Evolutionary conservation across 1,140 invertebrate genomes (phyloP).

Genomic region (Drosophila pallidifrons): DNA sequence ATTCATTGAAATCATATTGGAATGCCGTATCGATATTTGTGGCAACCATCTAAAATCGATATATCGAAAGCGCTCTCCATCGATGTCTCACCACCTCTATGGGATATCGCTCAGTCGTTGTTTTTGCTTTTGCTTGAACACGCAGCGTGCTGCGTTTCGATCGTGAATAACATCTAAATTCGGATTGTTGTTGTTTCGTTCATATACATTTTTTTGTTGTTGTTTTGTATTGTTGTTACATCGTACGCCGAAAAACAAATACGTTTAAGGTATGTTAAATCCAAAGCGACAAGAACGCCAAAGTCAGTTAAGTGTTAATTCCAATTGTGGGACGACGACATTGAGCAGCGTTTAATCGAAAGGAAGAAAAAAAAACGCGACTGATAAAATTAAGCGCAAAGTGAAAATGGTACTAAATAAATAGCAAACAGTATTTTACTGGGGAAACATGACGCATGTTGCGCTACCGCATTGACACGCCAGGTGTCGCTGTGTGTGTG

Average conservation of each 20-base stretch:
- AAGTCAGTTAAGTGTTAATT: slow-evolving; percentile 35
- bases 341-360: slow-evolving; percentile 11
- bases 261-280: slow-evolving; percentile 52
- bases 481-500: slow-evolving; percentile 34
- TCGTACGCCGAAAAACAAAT: slow-evolving; percentile 48
- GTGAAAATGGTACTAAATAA: slow-evolving; percentile 55
- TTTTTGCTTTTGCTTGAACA: slow-evolving; percentile 43
- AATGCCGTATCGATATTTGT: too few species aligned
- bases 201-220: slow-evolving; percentile 22
- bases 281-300: slow-evolving; percentile 16
- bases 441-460: slow-evolving; percentile 52
- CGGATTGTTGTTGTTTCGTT: slow-evolving; percentile 31
- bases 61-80: too few species aligned
- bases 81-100: too few species aligned
- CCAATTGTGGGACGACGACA: slow-evolving; percentile 19
- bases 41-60: too few species aligned
- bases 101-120: slow-evolving; percentile 37
- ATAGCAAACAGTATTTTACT: slow-evolving; percentile 40
- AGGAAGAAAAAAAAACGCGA: slow-evolving; percentile 17
- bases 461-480: slow-evolving; percentile 32
- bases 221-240: slow-evolving; percentile 42
- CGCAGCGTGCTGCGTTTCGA: slow-evolving; percentile 35
- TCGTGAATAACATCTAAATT: slow-evolving; percentile 26
- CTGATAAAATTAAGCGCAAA: slow-evolving; percentile 53
- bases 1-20: too few species aligned